Evolutionary conservation across 2,888 invertebrate genomes (phyloP).

Genomic region (Adela reaumurella): DNA sequence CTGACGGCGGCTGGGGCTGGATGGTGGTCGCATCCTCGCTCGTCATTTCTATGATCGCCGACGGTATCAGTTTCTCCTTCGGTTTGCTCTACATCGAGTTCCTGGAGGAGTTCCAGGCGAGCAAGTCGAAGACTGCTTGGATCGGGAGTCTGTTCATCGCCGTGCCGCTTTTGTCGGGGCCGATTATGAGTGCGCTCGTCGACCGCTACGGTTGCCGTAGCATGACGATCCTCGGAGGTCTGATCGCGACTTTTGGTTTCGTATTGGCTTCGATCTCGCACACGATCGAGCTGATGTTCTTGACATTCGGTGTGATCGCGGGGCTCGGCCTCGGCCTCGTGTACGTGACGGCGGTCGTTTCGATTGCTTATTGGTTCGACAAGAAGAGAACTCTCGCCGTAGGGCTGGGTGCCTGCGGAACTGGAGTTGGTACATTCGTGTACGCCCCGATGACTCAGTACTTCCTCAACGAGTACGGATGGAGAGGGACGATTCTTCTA

Average conservation of each 20-base stretch:
- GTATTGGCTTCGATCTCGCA: slow-evolving; percentile 67
- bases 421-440: slow-evolving; percentile 84
- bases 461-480: slow-evolving; percentile 74
- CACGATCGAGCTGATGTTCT: slow-evolving; percentile 73
- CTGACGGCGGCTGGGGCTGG: slow-evolving; percentile 89
- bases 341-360: slow-evolving; percentile 87
- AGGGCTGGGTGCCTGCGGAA: slow-evolving; percentile 83
- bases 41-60: slow-evolving; percentile 83
- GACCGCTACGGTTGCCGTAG: slow-evolving; percentile 81
- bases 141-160: slow-evolving; percentile 88
- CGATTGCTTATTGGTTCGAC: slow-evolving; percentile 91
- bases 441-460: slow-evolving; percentile 83
- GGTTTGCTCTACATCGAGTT: slow-evolving; percentile 85
- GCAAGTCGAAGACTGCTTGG: slow-evolving; percentile 84
- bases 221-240: slow-evolving; percentile 71
- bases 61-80: slow-evolving; percentile 91
- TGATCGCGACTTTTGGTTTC: slow-evolving; percentile 73
- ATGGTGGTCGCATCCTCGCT: slow-evolving; percentile 83
- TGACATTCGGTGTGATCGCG: slow-evolving; percentile 82
- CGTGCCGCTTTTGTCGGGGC: slow-evolving; percentile 81
- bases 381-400: slow-evolving; percentile 82
- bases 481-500: slow-evolving; percentile 78
- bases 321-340: slow-evolving; percentile 81
- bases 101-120: slow-evolving; percentile 73
- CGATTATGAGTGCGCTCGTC: slow-evolving; percentile 78